phyloP scores from a whole-genome alignment of 2,888 invertebrate species.

The Trissolcus brochymenae region DNA sequence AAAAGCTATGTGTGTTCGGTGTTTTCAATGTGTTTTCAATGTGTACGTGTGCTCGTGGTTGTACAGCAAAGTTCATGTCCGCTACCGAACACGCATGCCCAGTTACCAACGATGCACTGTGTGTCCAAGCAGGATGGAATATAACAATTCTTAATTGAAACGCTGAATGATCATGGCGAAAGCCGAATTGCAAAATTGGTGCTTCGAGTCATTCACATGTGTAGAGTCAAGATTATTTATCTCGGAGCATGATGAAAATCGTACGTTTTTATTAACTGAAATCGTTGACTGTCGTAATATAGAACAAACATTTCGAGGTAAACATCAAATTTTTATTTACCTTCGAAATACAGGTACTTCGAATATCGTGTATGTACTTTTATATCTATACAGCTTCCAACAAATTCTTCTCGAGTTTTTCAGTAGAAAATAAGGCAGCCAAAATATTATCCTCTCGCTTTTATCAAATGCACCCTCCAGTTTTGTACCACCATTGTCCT shows the following conservation, averaged over 20 bases:
- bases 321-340: too few species aligned
- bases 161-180: constrained; percentile 25
- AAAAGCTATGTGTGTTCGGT: constrained; percentile 10
- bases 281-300: neutral
- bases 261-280: neutral
- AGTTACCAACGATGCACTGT: constrained; percentile 9
- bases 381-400: constrained; percentile 8
- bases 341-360: too few species aligned
- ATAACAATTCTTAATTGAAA: constrained; percentile 32
- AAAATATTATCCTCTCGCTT: constrained; percentile 35
- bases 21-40: constrained; percentile 4
- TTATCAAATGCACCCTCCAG: constrained; percentile 37
- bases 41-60: constrained; percentile 6
- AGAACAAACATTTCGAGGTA: neutral
- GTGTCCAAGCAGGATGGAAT: constrained; percentile 19
- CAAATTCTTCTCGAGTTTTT: constrained; percentile 15
- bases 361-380: too few species aligned
- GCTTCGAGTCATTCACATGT: constrained; percentile 14
- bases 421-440: constrained; percentile 20
- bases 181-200: constrained; percentile 23
- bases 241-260: neutral
- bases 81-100: constrained; percentile 29
- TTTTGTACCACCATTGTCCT: constrained; percentile 42
- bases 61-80: constrained; percentile 4
- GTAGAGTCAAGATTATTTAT: neutral